Base-by-base conservation (phyloP, 2,113 vertebrate species). In the Glaucomys volans region DNA sequence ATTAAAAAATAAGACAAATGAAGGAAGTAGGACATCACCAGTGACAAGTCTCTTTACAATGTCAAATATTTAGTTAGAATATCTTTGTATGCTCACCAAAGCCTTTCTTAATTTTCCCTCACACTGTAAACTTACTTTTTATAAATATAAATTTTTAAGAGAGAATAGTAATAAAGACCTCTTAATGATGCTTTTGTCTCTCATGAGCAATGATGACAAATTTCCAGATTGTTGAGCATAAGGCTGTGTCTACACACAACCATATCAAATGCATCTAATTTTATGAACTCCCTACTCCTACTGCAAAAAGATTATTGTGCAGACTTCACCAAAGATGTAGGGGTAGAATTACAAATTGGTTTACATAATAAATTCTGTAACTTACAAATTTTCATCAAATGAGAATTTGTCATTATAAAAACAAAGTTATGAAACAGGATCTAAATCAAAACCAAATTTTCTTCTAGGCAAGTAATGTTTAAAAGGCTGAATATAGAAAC, bases 181-280 rank as follows among this genome's bases (percentile, higher is more conserved):
- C 67, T 96, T 91, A 85, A 84, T 84, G 32, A 95, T 96, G 82
- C 59, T 93, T 97, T 94, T 95, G 59, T 86, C 82, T 96, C 96
- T 95, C 52, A 90, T 81, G 79, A 97, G 28, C 91, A 87, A 62
- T 59, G 87, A 57, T 44, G 47, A 96, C 54, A 92, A 92, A 81
- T 74, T 74, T 96, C 89, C 92, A 98, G 87, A 97, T 79, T 97
- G 84, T 72, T 85, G 75, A 95, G 74, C 32, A 80, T 67, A 97
- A 44, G 67, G 80, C 84, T 93, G 2, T 69, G 22, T 92, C 87
- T 82, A 97, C 44, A 92, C 22, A 67, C 66, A 32, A 87, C 3
- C 14, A 17, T 22, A 37, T 67, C 52, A 95, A 94, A 92, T 74
- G 50, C 24, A 6, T 81, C 59, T 83, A 20, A 89, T 83, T 92